Conservation (phyloP, 2,113 vertebrate species). For the Cyanoramphus novaezelandiae region DNA sequence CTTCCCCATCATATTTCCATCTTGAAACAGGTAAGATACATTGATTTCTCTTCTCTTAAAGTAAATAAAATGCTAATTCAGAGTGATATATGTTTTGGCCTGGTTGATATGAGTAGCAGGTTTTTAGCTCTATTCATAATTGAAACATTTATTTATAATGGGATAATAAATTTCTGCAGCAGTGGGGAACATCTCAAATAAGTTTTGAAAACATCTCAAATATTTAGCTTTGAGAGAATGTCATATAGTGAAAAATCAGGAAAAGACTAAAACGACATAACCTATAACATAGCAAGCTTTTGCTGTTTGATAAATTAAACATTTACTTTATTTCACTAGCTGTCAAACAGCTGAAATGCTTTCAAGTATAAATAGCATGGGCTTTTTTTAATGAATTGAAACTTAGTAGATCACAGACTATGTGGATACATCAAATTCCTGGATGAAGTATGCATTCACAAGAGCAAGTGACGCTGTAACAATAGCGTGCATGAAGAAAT, state of each 20-base stretch:
- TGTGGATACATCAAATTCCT: not conserved
- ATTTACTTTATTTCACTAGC: not conserved
- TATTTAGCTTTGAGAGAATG: not conserved
- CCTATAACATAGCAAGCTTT: not conserved
- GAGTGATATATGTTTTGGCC: not conserved
- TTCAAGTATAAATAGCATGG: not conserved
- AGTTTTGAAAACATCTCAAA: not conserved
- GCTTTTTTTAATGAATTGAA: not conserved
- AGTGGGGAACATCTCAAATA: not conserved
- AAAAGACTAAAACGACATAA: not conserved
- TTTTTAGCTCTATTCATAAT: not conserved
- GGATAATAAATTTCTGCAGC: not conserved
- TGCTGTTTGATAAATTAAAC: not conserved
- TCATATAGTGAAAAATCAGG: not conserved
- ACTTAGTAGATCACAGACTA: not conserved
- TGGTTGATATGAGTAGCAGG: not conserved
- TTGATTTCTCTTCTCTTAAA: not conserved
- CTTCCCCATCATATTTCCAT: not conserved
- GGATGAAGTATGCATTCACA: not conserved
- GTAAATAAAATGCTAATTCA: not conserved
- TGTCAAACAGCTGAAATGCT: not conserved
- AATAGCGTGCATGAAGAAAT: not conserved
- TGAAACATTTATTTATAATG: not conserved
- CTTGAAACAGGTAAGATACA: not conserved
- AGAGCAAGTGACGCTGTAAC: not conserved